Evolutionary conservation across 2,888 invertebrate species (phyloP), one percentile per base, ranked within the genome.

Genomic region (Harpalus rubripes): DNA sequence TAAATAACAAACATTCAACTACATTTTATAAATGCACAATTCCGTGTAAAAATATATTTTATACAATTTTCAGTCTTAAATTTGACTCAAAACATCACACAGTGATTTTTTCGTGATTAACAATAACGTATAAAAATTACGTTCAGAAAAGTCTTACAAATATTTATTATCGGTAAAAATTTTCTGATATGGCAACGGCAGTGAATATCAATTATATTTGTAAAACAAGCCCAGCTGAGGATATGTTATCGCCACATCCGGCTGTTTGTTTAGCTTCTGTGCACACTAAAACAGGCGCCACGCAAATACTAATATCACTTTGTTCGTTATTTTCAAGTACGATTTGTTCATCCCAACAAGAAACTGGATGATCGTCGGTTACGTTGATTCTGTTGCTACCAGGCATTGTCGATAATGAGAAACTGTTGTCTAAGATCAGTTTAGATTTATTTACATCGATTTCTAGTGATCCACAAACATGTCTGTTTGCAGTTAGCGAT

Each of bases 191-290:
- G 72, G 52, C 68, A 56, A 72, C 32, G 80, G 80, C 80, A 80
- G 74, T 83, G 68, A 18, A 44, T 81, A 80, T 56, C 32, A 16
- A 58, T 90, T 92, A 93, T 85, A 95, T 93, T 90, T 95, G 95
- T 81, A 94, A 91, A n/a, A 94, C 95, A 15, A 97, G 91, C n/a
- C 96, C 97, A 1, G 97, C 96, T n/a, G 96, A 96, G 0, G 97
- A 97, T 86, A 97, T 96, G 89, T 97, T 97, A 89, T 97, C 97
- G 0, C 97, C 97, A 8, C 96, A 97, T 0, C 97, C 97, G 0
- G 96, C 97, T 0, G 97, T 97, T 88, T 96, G 94, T 85, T 94
- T 93, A 0, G 96, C 96, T 87, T 95, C 93, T 0, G 96, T 96
- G 89, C 97, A 97, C 2, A 97, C 96, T 32, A 97, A 91, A 6